phyloP scores from a whole-genome alignment of 2,888 invertebrate species.

The Brachylomia viminalis region DNA sequence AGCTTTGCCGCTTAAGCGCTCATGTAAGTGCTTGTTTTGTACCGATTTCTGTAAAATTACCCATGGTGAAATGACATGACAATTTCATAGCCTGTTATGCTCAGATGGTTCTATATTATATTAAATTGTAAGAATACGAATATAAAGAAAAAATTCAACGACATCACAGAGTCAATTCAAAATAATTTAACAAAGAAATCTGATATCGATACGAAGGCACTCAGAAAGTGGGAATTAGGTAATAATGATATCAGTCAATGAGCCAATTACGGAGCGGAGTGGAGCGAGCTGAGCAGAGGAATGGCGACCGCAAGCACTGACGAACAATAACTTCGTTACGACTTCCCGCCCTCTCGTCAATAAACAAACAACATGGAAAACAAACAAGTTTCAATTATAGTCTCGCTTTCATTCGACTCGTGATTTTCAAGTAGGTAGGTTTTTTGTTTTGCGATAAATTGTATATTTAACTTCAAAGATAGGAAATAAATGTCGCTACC shows the following conservation, averaged over 20 bases:
- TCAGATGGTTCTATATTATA: slow-evolving; percentile 23
- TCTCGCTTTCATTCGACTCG: slow-evolving; percentile 54
- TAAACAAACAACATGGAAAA: slow-evolving; percentile 75
- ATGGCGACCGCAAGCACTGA: slow-evolving; percentile 61
- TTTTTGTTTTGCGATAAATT: slow-evolving; percentile 57
- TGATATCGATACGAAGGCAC: slow-evolving; percentile 46
- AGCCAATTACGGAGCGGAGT: slow-evolving; percentile 73
- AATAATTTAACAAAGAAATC: slow-evolving; percentile 48
- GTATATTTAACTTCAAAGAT: slow-evolving; percentile 63
- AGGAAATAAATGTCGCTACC: slow-evolving; percentile 69
- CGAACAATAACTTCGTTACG: slow-evolving; percentile 77
- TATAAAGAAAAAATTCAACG: slow-evolving; percentile 1
- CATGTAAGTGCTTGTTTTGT: slow-evolving; percentile 33
- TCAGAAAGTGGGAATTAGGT: slow-evolving; percentile 67
- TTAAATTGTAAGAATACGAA: slow-evolving; percentile 5
- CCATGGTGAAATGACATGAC: slow-evolving; percentile 5
- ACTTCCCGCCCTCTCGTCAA: slow-evolving; percentile 70
- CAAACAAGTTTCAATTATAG: slow-evolving; percentile 68
- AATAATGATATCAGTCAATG: slow-evolving; percentile 74
- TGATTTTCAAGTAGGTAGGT: slow-evolving; percentile 52
- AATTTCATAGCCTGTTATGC: slow-evolving; percentile 19
- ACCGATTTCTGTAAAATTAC: slow-evolving; percentile 32
- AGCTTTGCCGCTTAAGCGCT: slow-evolving; percentile 19
- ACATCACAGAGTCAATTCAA: slow-evolving; percentile 30
- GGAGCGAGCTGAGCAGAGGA: slow-evolving; percentile 52